Evolutionary conservation across 2,113 vertebrate genomes (phyloP).

Genomic region (Halcyon senegalensis): DNA sequence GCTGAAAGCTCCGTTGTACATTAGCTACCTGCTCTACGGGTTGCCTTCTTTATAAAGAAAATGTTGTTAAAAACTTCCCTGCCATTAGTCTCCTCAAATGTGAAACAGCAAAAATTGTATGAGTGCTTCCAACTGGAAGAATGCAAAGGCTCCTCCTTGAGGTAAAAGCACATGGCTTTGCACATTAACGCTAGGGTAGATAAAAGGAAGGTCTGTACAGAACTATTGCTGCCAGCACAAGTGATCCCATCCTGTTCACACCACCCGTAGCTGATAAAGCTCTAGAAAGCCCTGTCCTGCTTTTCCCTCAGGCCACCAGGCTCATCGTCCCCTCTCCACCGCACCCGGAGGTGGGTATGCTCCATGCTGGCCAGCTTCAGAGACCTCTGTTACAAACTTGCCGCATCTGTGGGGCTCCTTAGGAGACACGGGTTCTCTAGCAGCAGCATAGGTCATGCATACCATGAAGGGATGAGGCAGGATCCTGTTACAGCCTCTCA

Average conservation of each 20-base stretch:
- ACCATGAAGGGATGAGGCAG: not conserved
- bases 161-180: not conserved
- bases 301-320: not conserved
- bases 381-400: not conserved
- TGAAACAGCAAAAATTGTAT: not conserved
- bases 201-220: not conserved
- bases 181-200: not conserved
- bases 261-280: not conserved
- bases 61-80: not conserved
- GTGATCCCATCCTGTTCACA: accelerated
- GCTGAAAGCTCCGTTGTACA: not conserved
- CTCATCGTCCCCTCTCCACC: not conserved
- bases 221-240: not conserved
- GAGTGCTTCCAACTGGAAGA: not conserved
- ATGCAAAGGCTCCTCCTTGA: not conserved
- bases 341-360: not conserved
- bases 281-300: not conserved
- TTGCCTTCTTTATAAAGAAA: not conserved
- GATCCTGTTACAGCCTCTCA: not conserved
- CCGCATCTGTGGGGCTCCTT: not conserved
- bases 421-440: not conserved
- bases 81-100: not conserved
- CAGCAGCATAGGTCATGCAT: not conserved
- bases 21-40: not conserved
- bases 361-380: not conserved